Conservation (phyloP, 1,140 invertebrate species). For the Ganaspis sp. region DNA sequence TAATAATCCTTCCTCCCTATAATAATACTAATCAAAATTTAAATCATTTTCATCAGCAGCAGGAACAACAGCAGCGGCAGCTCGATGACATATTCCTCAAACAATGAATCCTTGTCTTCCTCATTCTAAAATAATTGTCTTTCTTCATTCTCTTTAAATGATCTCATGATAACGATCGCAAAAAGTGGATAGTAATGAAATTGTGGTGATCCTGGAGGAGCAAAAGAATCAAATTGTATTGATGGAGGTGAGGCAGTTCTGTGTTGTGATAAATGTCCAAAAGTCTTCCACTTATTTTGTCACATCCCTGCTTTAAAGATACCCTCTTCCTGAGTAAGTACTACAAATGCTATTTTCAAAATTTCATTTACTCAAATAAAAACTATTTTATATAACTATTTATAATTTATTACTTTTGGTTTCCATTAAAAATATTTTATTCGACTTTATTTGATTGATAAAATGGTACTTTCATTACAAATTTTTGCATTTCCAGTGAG, state of each 20-base stretch:
- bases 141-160: no score
- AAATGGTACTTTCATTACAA: no score
- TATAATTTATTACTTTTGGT: no score
- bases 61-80: slow-evolving; percentile 47
- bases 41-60: slow-evolving; percentile 14
- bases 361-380: no score
- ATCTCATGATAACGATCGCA: slow-evolving; percentile 89
- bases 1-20: slow-evolving; percentile 46
- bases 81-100: slow-evolving; percentile 73
- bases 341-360: no score
- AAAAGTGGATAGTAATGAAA: slow-evolving; percentile 89
- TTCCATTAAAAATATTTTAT: no score
- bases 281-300: slow-evolving; percentile 95
- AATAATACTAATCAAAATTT: slow-evolving; percentile 19
- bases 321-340: slow-evolving; percentile 86
- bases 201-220: slow-evolving; percentile 81
- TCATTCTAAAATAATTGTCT: slow-evolving; percentile 77
- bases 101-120: slow-evolving; percentile 62
- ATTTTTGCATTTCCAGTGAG: slow-evolving; percentile 78
- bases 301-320: slow-evolving; percentile 91
- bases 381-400: no score
- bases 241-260: slow-evolving; percentile 93
- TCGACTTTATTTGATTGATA: no score
- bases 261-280: slow-evolving; percentile 95
- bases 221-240: slow-evolving; percentile 82